phyloP scores from a whole-genome alignment of 2,797 vertebrate species.

The Hyperoplus lanceolatus region DNA sequence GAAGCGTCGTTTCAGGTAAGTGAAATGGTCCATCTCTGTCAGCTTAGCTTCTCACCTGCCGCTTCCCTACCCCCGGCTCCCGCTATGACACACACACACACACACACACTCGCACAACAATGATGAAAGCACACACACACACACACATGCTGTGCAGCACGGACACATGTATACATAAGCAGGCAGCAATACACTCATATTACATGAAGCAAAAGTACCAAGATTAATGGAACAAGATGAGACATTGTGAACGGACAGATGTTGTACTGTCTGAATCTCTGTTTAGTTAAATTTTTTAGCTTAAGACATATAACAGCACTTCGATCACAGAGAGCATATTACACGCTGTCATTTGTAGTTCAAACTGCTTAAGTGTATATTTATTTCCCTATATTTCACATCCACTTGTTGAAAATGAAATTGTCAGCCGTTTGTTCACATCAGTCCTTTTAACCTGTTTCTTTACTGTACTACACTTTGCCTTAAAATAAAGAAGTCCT shows the following conservation, averaged over 20 bases:
- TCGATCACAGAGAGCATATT: not conserved
- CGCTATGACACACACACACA: slow-evolving; percentile 14
- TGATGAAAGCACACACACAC: slow-evolving; percentile 12
- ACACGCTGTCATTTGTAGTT: not conserved
- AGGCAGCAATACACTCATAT: not conserved
- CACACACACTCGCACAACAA: slow-evolving; percentile 18
- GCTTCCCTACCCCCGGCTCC: slow-evolving; percentile 5
- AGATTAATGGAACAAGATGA: slow-evolving; percentile 18
- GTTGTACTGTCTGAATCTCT: slow-evolving; percentile 19
- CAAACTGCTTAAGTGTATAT: not conserved
- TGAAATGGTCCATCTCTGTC: slow-evolving; percentile 79
- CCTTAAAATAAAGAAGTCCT: too few species aligned
- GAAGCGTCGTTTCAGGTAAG: slow-evolving; percentile 69
- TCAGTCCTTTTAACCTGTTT: not conserved
- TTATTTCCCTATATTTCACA: not conserved
- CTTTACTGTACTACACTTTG: not conserved
- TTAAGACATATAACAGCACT: slow-evolving; percentile 16
- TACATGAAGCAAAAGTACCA: slow-evolving; percentile 2
- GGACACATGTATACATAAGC: slow-evolving; percentile 15
- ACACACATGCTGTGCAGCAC: slow-evolving; percentile 17
- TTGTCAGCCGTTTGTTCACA: not conserved
- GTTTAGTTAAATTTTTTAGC: slow-evolving; percentile 3
- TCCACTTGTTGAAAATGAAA: slow-evolving; percentile 15
- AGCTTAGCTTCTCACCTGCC: slow-evolving; percentile 73
- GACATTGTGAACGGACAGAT: slow-evolving; percentile 20